phyloP scores from a whole-genome alignment of 2,113 vertebrate genomes.

The Corythornis madagascariensis region DNA sequence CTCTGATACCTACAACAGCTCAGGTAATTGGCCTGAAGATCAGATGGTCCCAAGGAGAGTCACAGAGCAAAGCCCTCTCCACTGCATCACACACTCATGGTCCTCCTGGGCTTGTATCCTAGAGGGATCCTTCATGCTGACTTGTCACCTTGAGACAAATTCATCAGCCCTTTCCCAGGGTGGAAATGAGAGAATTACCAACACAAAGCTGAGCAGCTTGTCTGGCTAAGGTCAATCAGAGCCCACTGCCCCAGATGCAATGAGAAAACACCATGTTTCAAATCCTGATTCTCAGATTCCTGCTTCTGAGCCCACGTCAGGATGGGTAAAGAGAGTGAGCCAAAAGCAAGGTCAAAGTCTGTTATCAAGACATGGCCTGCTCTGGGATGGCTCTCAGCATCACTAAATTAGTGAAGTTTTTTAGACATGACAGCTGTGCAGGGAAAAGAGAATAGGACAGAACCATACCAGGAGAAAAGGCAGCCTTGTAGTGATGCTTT shows the following conservation, averaged over 20 bases:
- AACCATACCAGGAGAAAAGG: not conserved
- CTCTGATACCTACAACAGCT: not conserved
- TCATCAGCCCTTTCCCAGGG: not conserved
- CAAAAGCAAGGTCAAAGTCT: not conserved
- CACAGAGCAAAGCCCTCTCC: not conserved
- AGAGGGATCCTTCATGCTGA: not conserved
- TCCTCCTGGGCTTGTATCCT: not conserved
- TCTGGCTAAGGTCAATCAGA: not conserved
- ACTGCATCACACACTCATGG: not conserved
- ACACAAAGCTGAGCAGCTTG: not conserved
- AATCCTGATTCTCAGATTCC: not conserved
- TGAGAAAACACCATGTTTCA: not conserved
- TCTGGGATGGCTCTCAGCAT: not conserved
- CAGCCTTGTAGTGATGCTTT: not conserved
- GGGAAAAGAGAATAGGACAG: not conserved
- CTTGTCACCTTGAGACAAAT: not conserved
- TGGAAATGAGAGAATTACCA: not conserved
- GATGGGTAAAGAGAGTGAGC: not conserved
- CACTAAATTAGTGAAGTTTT: not conserved
- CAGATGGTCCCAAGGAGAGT: not conserved
- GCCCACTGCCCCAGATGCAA: not conserved
- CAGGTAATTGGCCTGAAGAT: not conserved
- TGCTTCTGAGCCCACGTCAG: rapidly evolving
- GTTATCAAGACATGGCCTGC: not conserved
- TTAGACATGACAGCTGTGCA: not conserved